A percentile compares a stretch with the other conserved stretches of the same genome.
Conservation (phyloP, 2,797 vertebrate species). For the Fistularia commersonii region DNA sequence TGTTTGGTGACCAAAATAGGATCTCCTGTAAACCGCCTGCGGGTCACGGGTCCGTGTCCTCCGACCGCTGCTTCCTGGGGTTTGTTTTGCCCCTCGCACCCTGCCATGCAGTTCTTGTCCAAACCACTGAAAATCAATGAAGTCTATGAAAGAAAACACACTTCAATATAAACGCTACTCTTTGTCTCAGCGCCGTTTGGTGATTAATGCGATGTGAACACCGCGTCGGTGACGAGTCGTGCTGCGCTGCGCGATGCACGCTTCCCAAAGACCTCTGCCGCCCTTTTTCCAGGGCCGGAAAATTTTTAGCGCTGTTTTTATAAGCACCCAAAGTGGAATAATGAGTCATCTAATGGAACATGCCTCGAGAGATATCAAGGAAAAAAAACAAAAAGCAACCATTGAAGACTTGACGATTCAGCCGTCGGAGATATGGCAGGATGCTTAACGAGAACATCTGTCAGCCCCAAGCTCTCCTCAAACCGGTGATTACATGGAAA, state of each 20-base stretch:
- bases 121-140: too few species aligned
- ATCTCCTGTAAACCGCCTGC: too few species aligned
- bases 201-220: not conserved
- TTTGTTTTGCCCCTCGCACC: too few species aligned
- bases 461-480: conserved; percentile 11
- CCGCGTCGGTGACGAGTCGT: not conserved
- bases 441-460: conserved; percentile 8
- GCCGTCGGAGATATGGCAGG: conserved; percentile 21
- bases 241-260: conserved; percentile 7
- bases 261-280: conserved; percentile 32
- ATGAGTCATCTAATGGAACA: conserved; percentile 61
- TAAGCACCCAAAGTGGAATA: conserved; percentile 42
- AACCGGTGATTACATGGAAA: conserved; percentile 31
- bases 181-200: too few species aligned
- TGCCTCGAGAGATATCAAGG: conserved; percentile 37
- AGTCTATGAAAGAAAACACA: too few species aligned
- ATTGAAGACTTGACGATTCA: conserved; percentile 7
- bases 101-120: too few species aligned
- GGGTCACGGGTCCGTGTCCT: too few species aligned
- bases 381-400: conserved; percentile 8
- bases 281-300: conserved; percentile 47
- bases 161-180: too few species aligned
- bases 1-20: too few species aligned
- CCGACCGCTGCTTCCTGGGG: too few species aligned
- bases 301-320: conserved; percentile 50